phyloP scores from a whole-genome alignment of 2,797 vertebrate genomes.

The Calcarius lapponicus region DNA sequence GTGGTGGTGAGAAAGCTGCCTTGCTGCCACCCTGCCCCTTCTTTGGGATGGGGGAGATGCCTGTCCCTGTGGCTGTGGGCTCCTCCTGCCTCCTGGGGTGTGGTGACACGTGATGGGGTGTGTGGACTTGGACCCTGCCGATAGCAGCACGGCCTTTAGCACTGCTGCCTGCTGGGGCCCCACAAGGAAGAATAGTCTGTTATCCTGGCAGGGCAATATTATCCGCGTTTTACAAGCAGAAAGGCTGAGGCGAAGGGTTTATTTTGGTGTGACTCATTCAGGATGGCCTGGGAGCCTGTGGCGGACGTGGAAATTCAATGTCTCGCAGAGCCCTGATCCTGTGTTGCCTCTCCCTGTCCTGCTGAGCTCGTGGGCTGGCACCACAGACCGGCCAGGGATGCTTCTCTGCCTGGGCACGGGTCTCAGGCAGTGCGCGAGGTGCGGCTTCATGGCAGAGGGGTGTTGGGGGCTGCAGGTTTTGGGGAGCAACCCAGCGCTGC shows the following conservation, averaged over 20 bases:
- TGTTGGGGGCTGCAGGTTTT: neutral
- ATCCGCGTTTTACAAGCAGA: conserved; percentile 25
- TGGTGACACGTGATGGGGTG: neutral
- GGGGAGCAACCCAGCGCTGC: neutral
- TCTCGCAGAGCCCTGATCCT: neutral
- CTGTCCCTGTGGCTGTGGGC: neutral
- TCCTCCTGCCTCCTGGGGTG: neutral
- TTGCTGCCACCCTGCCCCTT: rapidly evolving
- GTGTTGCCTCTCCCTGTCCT: neutral
- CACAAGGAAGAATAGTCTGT: conserved; percentile 49
- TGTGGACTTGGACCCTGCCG: conserved; percentile 54
- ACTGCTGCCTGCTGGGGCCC: neutral
- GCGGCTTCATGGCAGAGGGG: neutral
- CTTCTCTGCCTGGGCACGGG: rapidly evolving
- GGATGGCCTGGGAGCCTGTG: conserved; percentile 13
- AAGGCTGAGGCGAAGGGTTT: conserved; percentile 36
- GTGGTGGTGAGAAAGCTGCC: rapidly evolving
- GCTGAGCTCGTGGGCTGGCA: neutral
- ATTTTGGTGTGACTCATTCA: conserved; percentile 56
- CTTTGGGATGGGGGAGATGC: neutral
- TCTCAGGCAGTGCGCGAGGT: rapidly evolving
- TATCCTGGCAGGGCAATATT: conserved; percentile 26
- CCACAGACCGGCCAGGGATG: rapidly evolving
- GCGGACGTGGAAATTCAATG: neutral
- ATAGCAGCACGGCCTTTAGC: neutral